These are phyloP conservation scores for Drosophila tanythrix DNA, from an alignment of 2,888 invertebrate species.

Conservation along the genomic window DNA sequence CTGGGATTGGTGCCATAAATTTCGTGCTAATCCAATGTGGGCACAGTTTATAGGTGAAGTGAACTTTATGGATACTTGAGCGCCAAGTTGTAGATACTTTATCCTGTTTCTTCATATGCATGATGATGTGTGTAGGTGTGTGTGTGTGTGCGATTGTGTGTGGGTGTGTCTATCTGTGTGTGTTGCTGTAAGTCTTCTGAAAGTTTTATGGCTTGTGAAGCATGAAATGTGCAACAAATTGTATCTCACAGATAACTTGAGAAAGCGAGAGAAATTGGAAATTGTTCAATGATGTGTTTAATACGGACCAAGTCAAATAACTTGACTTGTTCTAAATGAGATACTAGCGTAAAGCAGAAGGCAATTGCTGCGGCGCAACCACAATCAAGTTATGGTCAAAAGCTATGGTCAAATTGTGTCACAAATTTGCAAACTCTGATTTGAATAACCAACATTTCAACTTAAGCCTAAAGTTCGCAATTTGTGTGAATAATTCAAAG, in stretches of 20 bases:
- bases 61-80: slow-evolving; percentile 79
- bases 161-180: not conserved
- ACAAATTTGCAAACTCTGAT: not conserved
- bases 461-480: too few relatives aligned
- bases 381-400: not conserved
- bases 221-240: slow-evolving; percentile 78
- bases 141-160: not conserved
- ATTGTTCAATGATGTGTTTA: slow-evolving; percentile 30
- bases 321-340: slow-evolving; percentile 27
- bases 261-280: slow-evolving; percentile 1
- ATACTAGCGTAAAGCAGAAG: not conserved
- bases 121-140: slow-evolving; percentile 6
- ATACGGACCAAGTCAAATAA: slow-evolving; percentile 39
- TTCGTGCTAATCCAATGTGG: slow-evolving; percentile 75
- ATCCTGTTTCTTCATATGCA: slow-evolving; percentile 53
- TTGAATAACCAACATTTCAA: not conserved
- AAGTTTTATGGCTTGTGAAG: slow-evolving; percentile 75
- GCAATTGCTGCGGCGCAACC: not conserved
- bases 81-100: slow-evolving; percentile 61
- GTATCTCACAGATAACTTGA: slow-evolving; percentile 34
- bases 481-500: not conserved
- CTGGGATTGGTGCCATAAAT: slow-evolving; percentile 61
- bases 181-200: slow-evolving; percentile 30
- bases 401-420: not conserved
- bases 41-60: slow-evolving; percentile 74